Percentiles rank a stretch among this genome's conserved stretches.
Evolutionary conservation across 2,113 vertebrate species (phyloP).

Genomic region (Xerus inauris): DNA sequence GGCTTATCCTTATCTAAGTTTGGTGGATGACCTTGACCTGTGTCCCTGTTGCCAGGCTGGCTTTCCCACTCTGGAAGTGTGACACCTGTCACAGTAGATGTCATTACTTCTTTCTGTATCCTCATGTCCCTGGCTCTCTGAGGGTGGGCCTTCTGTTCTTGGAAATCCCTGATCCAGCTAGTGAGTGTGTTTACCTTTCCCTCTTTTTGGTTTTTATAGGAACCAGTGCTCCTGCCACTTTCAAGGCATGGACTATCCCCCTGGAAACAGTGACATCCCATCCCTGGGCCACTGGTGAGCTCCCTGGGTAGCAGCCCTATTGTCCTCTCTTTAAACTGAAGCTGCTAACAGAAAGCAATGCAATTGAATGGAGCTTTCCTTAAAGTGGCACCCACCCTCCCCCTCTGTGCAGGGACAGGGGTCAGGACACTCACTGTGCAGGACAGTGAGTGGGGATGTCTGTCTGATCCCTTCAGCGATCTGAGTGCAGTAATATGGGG

Average conservation of each 20-base stretch:
- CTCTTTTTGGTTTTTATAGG: conserved; percentile 82
- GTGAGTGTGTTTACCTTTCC: neutral
- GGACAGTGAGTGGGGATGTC: neutral
- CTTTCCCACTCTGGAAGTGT: neutral
- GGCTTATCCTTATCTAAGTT: neutral
- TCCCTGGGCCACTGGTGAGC: conserved; percentile 97
- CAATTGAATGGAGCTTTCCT: neutral
- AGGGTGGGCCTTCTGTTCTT: neutral
- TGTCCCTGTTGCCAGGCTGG: neutral
- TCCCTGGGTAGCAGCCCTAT: neutral
- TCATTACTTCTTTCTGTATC: neutral
- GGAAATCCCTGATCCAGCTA: neutral
- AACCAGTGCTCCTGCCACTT: conserved; percentile 95
- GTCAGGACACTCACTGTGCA: too few relatives aligned
- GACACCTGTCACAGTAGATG: neutral
- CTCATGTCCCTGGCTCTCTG: neutral
- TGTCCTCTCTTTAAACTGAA: neutral
- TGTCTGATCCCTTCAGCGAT: neutral
- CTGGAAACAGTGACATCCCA: conserved; percentile 93
- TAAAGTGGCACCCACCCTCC: neutral
- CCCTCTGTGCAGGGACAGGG: neutral
- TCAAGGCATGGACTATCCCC: conserved; percentile 93
- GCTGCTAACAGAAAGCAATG: neutral
- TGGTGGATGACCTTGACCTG: neutral
- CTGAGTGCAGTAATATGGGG: fast-evolving